Conservation (phyloP, 2,797 vertebrate species). For the Arrhamphus sclerolepis region DNA sequence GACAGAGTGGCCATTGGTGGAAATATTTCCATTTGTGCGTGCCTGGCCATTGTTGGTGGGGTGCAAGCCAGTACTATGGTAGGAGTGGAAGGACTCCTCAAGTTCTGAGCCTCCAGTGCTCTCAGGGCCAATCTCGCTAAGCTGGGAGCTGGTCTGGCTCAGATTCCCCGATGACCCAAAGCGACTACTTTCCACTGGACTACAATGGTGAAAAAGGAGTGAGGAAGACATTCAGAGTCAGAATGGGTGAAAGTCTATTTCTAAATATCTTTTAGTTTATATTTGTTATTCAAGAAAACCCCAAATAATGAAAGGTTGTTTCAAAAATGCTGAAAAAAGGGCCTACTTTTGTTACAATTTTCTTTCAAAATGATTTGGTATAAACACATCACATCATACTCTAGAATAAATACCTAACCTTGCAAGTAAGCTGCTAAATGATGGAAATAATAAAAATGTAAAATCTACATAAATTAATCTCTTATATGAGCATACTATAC, state of each 20-base stretch:
- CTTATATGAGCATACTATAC: not conserved
- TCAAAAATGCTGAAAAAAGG: not conserved
- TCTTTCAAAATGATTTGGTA: constrained; percentile 4
- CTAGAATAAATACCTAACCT: constrained; percentile 50
- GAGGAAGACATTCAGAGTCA: constrained; percentile 37
- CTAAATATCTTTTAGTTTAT: constrained; percentile 2
- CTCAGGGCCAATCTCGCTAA: constrained; percentile 91
- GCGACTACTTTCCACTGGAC: constrained; percentile 93
- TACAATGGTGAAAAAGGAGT: constrained; percentile 72
- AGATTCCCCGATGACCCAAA: constrained; percentile 95
- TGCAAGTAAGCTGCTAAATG: constrained; percentile 39
- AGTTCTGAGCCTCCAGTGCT: constrained; percentile 83
- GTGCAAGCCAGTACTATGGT: constrained; percentile 79
- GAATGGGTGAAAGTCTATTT: not conserved
- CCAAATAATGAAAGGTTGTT: constrained; percentile 14
- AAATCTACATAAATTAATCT: no score
- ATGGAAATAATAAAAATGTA: constrained; percentile 30
- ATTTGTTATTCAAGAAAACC: not conserved
- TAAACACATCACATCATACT: constrained; percentile 17
- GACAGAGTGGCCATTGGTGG: constrained; percentile 65
- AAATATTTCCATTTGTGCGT: constrained; percentile 55
- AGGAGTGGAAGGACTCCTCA: constrained; percentile 86
- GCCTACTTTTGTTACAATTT: constrained; percentile 6
- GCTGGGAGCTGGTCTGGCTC: constrained; percentile 94
- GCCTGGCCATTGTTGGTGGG: constrained; percentile 72